These are phyloP conservation scores for Saccostrea glomerata DNA, from an alignment of 1,140 invertebrate species.

Conservation along the genomic window DNA sequence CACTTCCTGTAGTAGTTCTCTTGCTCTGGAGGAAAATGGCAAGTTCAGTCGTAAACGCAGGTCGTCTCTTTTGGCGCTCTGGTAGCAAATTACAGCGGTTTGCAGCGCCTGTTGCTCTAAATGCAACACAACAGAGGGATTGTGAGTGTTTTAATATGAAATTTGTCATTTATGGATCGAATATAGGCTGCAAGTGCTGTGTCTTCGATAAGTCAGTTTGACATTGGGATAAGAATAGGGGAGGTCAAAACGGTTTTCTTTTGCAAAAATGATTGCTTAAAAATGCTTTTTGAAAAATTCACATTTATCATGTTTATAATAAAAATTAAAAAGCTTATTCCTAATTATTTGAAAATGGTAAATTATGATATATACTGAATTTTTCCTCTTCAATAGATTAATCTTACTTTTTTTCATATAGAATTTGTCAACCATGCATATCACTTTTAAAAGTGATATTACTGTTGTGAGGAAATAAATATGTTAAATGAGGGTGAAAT, in stretches of 20 bases:
- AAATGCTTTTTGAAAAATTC: no score
- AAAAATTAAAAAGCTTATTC: no score
- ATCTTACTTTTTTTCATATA: no score
- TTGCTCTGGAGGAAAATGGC: constrained; percentile 66
- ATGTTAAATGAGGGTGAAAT: no score
- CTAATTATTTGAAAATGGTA: no score
- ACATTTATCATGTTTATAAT: no score
- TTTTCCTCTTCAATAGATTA: no score
- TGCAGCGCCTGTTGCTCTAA: constrained; percentile 63
- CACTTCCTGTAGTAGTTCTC: constrained; percentile 39
- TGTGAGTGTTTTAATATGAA: constrained; percentile 70
- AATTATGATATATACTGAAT: no score
- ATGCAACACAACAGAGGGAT: constrained; percentile 68
- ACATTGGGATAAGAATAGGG: neutral
- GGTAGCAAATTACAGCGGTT: constrained; percentile 66
- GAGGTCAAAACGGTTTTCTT: neutral
- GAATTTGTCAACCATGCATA: no score
- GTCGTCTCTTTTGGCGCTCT: constrained; percentile 66
- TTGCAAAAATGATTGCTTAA: no score
- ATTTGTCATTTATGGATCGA: neutral
- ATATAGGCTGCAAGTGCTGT: neutral
- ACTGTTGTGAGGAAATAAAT: no score
- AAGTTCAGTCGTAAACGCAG: constrained; percentile 67
- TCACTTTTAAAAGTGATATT: no score
- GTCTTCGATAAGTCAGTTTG: neutral